phyloP scores from a whole-genome alignment of 2,888 invertebrate genomes.

The Pammene fasciana region DNA sequence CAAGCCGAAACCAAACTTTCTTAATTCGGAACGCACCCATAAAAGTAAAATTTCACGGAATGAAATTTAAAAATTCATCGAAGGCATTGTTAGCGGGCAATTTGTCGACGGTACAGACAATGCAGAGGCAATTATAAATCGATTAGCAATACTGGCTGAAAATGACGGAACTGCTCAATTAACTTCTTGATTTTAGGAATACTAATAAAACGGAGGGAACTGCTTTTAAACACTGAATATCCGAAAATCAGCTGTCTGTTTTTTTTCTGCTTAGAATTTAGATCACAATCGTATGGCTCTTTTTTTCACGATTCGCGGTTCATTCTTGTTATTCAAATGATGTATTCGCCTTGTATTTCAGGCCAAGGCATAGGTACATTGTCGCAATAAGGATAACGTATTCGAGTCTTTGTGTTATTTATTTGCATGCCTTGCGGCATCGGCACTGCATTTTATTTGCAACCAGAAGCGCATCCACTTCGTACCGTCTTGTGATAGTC shows the following conservation, averaged over 20 bases:
- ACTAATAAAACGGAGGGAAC: not conserved
- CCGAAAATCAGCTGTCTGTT: no score
- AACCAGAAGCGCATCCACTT: not conserved
- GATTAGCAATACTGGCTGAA: slow-evolving; percentile 22
- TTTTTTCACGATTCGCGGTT: no score
- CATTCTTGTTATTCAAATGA: no score
- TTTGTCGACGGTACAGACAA: slow-evolving; percentile 11
- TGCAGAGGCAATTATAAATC: slow-evolving; percentile 29
- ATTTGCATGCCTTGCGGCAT: not conserved
- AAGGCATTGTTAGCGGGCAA: slow-evolving; percentile 31
- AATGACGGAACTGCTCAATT: not conserved
- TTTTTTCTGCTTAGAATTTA: no score
- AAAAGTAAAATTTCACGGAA: slow-evolving; percentile 34
- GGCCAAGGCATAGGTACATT: no score
- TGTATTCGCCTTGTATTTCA: no score
- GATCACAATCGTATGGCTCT: no score
- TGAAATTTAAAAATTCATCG: slow-evolving; percentile 36
- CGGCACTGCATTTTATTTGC: not conserved
- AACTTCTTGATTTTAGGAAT: not conserved
- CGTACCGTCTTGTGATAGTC: slow-evolving; percentile 12
- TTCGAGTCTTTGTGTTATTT: not conserved
- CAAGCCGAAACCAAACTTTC: slow-evolving; percentile 28
- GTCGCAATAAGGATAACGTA: not conserved
- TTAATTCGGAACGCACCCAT: slow-evolving; percentile 27
- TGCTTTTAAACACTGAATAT: not conserved